Evolutionary conservation across 2,797 vertebrate genomes (phyloP).

Genomic region (Aotus griseimembra): DNA sequence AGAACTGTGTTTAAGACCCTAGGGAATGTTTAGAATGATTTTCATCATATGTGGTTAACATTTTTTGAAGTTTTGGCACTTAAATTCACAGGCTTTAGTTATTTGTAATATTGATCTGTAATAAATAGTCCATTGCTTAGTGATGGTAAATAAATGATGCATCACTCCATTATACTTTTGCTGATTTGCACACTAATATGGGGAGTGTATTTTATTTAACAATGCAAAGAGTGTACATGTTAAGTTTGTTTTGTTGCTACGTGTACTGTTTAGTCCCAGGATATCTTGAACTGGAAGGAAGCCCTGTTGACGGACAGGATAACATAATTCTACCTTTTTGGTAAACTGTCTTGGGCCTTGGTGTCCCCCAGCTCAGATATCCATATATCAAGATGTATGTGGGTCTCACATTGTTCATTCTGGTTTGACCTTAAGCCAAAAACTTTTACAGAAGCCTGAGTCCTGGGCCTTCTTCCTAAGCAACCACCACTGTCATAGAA

Average conservation of each 20-base stretch:
- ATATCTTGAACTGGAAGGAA: conserved; percentile 53
- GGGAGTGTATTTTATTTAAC: conserved; percentile 1
- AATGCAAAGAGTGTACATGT: conserved; percentile 21
- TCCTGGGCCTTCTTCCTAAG: background rate
- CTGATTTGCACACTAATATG: conserved; percentile 49
- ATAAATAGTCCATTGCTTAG: conserved; percentile 55
- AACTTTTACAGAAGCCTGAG: conserved; percentile 56
- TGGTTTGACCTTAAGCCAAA: conserved; percentile 60
- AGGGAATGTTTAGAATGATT: conserved; percentile 42
- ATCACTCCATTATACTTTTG: background rate
- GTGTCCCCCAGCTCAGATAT: conserved; percentile 44
- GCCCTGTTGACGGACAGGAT: conserved; percentile 38
- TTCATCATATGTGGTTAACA: conserved; percentile 33
- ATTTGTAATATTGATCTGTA: conserved; percentile 62
- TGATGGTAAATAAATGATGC: conserved; percentile 56
- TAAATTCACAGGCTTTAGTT: conserved; percentile 27
- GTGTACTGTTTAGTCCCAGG: conserved; percentile 64
- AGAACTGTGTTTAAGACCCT: background rate
- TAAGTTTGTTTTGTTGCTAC: conserved; percentile 73
- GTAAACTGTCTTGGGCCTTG: conserved; percentile 58
- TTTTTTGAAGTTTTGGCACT: conserved; percentile 57
- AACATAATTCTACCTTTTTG: conserved; percentile 59
- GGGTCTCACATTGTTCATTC: conserved; percentile 31
- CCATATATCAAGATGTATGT: background rate
- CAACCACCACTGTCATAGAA: background rate